Conservation (phyloP, 2,888 invertebrate species). For the Atethmia centrago region DNA sequence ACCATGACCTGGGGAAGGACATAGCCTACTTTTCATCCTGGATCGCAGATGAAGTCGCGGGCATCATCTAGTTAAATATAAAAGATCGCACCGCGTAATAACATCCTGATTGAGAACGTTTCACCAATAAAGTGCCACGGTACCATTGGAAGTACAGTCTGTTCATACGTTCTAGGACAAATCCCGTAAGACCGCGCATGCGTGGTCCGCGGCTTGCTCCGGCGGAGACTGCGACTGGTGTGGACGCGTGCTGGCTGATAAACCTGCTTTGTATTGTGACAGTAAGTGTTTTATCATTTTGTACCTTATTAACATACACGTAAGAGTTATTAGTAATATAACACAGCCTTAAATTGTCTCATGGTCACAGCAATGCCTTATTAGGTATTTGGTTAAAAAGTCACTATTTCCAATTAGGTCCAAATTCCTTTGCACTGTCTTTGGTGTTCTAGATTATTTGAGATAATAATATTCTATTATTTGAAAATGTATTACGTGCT, state of each 20-base stretch:
- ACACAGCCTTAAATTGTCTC: neutral
- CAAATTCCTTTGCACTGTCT: too few species aligned
- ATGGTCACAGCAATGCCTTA: too few species aligned
- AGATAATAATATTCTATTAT: too few species aligned
- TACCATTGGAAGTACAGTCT: conserved; percentile 52
- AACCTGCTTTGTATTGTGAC: conserved; percentile 96
- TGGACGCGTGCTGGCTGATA: conserved; percentile 94
- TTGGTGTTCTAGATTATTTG: too few species aligned
- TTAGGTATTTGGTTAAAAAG: neutral
- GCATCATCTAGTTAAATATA: too few species aligned
- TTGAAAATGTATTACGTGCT: too few species aligned
- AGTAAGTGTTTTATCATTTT: conserved; percentile 89
- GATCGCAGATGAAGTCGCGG: too few species aligned
- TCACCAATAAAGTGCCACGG: conserved; percentile 43
- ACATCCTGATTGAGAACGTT: conserved; percentile 10
- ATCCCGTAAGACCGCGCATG: conserved; percentile 93
- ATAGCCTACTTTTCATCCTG: too few species aligned
- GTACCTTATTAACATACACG: neutral
- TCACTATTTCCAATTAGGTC: too few species aligned
- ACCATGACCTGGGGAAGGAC: too few species aligned
- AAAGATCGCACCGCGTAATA: neutral
- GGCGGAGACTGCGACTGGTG: conserved; percentile 94
- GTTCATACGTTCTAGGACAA: conserved; percentile 91
- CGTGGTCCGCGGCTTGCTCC: conserved; percentile 93
- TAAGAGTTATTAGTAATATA: neutral